Evolutionary conservation across 2,888 invertebrate genomes (phyloP).

Genomic region (Mesoligia furuncula): DNA sequence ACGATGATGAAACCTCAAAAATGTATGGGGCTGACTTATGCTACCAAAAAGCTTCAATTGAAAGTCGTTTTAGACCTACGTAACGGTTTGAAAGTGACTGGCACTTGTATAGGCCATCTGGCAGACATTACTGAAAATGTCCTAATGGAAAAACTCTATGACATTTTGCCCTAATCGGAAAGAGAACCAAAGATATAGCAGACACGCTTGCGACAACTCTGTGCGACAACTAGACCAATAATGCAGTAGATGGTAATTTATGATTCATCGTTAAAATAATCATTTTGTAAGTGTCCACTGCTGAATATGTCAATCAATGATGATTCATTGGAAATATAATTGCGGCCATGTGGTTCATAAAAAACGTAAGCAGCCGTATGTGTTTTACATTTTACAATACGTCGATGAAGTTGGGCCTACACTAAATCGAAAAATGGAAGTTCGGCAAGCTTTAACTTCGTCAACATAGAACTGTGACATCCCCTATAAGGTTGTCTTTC

Average conservation of each 20-base stretch:
- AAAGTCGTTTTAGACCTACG: background rate
- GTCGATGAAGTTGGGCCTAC: background rate
- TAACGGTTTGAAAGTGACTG: background rate
- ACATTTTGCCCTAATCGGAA: background rate
- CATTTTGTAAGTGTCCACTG: slow-evolving; percentile 3
- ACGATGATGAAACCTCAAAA: background rate
- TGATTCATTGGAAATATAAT: slow-evolving; percentile 9
- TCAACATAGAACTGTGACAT: too few relatives aligned
- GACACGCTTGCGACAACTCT: background rate
- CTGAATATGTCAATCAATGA: slow-evolving; percentile 1
- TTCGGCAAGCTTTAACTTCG: too few relatives aligned
- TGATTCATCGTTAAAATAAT: slow-evolving; percentile 21
- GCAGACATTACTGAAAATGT: background rate
- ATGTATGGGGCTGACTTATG: background rate
- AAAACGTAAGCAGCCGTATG: background rate
- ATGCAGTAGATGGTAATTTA: background rate
- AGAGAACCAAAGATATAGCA: background rate
- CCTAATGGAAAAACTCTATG: background rate
- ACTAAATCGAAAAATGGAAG: background rate
- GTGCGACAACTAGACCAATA: background rate
- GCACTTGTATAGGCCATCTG: background rate
- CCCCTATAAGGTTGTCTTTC: background rate
- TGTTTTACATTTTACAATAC: background rate
- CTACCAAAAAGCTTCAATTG: background rate
- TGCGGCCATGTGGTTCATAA: slow-evolving; percentile 27